Base-by-base conservation (phyloP, 2,888 invertebrate genomes). In the Brenthis hecate region DNA sequence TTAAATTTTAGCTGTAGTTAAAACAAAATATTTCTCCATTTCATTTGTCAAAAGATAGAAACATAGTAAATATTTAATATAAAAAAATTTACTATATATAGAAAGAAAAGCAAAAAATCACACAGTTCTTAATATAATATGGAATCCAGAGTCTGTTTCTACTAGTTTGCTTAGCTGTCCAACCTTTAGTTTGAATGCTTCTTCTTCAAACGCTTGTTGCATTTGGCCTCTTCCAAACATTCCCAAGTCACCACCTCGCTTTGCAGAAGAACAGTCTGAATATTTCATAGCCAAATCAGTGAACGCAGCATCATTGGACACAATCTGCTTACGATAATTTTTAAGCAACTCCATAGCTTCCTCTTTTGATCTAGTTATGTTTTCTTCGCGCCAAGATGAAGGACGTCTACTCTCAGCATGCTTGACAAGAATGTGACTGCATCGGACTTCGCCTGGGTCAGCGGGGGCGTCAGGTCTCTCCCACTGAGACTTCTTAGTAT, bases 401-500 rank as follows among this genome's bases (percentile, higher is more conserved):
- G 99, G 99, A 23, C 99, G 94, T 28, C 99, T 94, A 54, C 99
- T 99, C 47, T 97, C 96, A 55, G 94, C 93, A 81, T 99, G 99
- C 89, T 99, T 99, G 5, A 99, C 99, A 69, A 99, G 94, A 65
- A 99, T 94, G 90, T 99, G 99, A 70, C 97, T 97, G 87, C 98
- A 98, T 77, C 97, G 96, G 13, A 99, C 97, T 87, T 94, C 77
- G 80, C 94, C 81, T 81, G 93, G 81, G 93, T 96, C 95, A 0
- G 98, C 98, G 4, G 98, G 96, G 68, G 96, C 96, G 56, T 96
- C 97, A 0, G 99, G 99, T 36, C 95, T 94, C 78, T 99, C 98
- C 99, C 99, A 99, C 84, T 99, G 99, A 66, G 98, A 98, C 85
- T 99, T 98, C 90, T 99, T 99, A 56, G 99, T 99, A 88, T 97